Evolutionary conservation across 2,888 invertebrate genomes (phyloP).

Genomic region (Disparrhopalites patrizii): DNA sequence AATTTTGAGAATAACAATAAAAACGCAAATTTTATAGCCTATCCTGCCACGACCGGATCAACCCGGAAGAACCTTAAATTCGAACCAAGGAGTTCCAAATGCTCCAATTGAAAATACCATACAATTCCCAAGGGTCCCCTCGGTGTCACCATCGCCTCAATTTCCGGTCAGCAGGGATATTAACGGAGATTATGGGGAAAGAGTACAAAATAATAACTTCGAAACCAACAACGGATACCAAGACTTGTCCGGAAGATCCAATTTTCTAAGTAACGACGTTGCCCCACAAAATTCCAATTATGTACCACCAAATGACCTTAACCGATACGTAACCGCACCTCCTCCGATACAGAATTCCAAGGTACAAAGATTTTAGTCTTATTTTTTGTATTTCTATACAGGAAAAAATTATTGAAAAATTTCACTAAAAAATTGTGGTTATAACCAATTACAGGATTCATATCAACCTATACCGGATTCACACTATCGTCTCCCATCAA

Average conservation of each 20-base stretch:
- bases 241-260: too few relatives aligned
- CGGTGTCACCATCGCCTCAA: too few relatives aligned
- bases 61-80: too few relatives aligned
- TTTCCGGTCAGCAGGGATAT: too few relatives aligned
- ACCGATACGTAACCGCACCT: constrained; percentile 20
- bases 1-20: too few relatives aligned
- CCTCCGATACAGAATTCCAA: neutral
- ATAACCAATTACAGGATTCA: constrained; percentile 29
- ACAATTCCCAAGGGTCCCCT: too few relatives aligned
- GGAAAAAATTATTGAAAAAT: neutral
- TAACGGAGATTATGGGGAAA: too few relatives aligned
- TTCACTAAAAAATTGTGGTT: neutral
- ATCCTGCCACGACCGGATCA: too few relatives aligned
- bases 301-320: neutral
- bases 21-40: too few relatives aligned
- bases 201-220: neutral
- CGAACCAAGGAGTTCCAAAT: too few relatives aligned
- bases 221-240: constrained; percentile 25
- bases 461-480: constrained; percentile 35
- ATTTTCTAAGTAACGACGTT: constrained; percentile 21
- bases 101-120: too few relatives aligned
- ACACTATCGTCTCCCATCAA: constrained; percentile 38
- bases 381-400: neutral
- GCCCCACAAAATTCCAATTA: constrained; percentile 18
- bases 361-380: constrained; percentile 16